These are phyloP conservation scores for Tyto alba DNA, from an alignment of 2,113 vertebrate genomes.

Conservation along the genomic window DNA sequence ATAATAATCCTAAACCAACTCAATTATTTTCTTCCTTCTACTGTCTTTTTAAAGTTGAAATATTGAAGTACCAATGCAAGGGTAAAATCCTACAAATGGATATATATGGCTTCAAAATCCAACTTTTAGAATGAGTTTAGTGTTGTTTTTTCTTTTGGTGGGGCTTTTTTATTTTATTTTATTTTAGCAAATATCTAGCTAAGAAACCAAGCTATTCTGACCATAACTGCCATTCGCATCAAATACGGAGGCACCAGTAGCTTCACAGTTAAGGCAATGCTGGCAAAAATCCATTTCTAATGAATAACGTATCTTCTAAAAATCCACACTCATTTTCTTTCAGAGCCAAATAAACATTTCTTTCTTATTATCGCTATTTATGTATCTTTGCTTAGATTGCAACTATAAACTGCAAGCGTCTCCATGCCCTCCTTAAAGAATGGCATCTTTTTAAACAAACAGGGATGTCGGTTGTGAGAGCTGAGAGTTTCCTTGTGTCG, in stretches of 20 bases:
- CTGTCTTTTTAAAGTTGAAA: background rate
- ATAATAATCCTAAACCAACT: background rate
- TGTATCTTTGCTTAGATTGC: background rate
- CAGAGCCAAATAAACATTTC: background rate
- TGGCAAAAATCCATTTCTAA: background rate
- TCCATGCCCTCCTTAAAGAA: background rate
- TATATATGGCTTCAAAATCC: background rate
- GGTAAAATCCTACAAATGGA: background rate
- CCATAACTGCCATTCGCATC: background rate
- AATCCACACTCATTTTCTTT: background rate
- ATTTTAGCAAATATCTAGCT: background rate
- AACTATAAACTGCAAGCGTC: background rate
- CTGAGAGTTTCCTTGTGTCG: background rate
- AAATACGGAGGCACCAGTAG: background rate
- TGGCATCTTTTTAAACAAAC: background rate
- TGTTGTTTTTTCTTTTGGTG: background rate
- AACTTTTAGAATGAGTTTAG: background rate
- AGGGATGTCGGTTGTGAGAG: background rate
- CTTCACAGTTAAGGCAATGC: background rate
- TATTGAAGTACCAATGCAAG: background rate
- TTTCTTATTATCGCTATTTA: accelerated
- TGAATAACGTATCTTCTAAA: background rate
- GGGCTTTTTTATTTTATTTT: background rate
- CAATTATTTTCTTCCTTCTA: background rate
- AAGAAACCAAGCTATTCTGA: background rate